Percentiles rank a stretch among this genome's conserved stretches.
Evolutionary conservation across 2,113 vertebrate genomes (phyloP).

Genomic region (Phylloscopus trochilus): DNA sequence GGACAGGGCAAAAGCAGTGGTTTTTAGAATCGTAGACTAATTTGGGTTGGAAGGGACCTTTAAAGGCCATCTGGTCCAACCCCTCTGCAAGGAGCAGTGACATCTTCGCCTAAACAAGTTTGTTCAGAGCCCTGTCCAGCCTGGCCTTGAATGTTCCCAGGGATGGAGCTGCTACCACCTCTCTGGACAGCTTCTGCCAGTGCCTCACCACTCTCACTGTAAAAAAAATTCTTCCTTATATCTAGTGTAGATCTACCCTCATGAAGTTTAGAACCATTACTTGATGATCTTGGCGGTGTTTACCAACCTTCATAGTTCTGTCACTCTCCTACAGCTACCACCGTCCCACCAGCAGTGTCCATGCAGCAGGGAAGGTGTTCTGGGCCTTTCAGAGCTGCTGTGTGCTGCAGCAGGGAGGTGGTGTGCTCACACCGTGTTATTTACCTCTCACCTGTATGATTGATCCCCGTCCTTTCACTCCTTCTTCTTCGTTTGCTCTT

Average conservation of each 20-base stretch:
- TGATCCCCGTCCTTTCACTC: neutral
- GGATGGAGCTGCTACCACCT: neutral
- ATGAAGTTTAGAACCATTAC: neutral
- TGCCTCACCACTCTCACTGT: neutral
- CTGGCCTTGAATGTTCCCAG: neutral
- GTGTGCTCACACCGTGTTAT: neutral
- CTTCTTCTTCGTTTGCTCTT: neutral
- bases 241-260: neutral
- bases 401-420: neutral
- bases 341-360: neutral
- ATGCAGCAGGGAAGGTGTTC: neutral
- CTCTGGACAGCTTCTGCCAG: neutral
- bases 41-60: neutral
- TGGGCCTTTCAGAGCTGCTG: neutral
- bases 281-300: neutral
- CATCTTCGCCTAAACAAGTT: neutral
- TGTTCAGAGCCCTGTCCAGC: neutral
- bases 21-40: neutral
- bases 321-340: neutral
- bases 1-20: neutral
- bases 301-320: neutral
- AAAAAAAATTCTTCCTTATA: neutral
- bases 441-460: neutral
- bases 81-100: neutral
- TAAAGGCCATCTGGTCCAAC: neutral